Base-by-base conservation (phyloP, 2,797 vertebrate genomes). In the Glyptemys insculpta region DNA sequence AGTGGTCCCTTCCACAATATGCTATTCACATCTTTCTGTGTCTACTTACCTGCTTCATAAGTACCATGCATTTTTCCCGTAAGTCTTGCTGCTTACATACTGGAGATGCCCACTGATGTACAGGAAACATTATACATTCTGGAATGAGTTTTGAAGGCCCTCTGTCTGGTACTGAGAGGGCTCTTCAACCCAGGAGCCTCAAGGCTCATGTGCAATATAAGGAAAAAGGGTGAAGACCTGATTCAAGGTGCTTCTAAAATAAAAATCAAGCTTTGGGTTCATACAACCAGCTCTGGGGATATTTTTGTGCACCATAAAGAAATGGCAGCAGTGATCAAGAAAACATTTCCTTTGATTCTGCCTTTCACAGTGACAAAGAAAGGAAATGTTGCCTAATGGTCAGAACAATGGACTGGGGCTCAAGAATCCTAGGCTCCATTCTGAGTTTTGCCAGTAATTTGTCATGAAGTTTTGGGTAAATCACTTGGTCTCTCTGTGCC, bases 41-140 rank as follows among this genome's bases (percentile, higher is more conserved):
- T 47, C 89, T 87, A 79, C 85, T 93, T 91, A 65, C 76, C 53
- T 85, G 59, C 87, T 93, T 93, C 31, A 29, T 93, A 47, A 89
- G 92, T 81, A 87, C 88, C n/a, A n/a, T 3, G 3, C 57, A 25
- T 14, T 49, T 96, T 93, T 59, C 34, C 80, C 74, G 2, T 14
- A 80, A 94, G 76, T n/a, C 87, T 92, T n/a, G 79, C 65, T 57
- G 57, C 57, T 62, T 6, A 79, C 62, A 95, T 90, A 78, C 53
- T 83, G 59, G 29, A 1, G 8, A 89, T 56, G 89, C 47, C 82
- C 91, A 23, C 62, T 89, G 19, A 79, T 93, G 52, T 53, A 44
- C 87, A 41, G 53, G 87, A 86, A 89, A 56, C 53, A 37, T 53
- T 94, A 76, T 21, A 81, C 4, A 47, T 86, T 41, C 29, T 83